A percentile compares a stretch with the other conserved stretches of the same genome.
phyloP scores from a whole-genome alignment of 2,113 vertebrate species.

The Gasterosteus nipponicus region DNA sequence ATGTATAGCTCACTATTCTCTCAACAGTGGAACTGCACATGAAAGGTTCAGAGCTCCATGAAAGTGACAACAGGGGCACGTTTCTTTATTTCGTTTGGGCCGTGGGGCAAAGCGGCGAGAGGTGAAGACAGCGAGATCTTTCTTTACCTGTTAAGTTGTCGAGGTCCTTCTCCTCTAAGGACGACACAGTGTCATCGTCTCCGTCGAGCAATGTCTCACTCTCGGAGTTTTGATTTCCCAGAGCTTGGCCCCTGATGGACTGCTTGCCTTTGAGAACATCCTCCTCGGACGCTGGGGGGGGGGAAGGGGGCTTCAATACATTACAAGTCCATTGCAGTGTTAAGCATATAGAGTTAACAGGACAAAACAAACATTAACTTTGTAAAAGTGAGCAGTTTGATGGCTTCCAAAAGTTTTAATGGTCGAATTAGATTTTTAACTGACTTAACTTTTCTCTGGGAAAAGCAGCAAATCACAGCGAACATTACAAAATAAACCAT shows the following conservation, averaged over 20 bases:
- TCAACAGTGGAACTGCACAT: not conserved
- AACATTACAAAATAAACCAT: not conserved
- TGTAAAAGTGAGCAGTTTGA: constrained; percentile 11
- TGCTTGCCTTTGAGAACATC: constrained; percentile 94
- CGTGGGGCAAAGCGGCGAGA: not conserved
- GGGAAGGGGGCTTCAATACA: constrained; percentile 9
- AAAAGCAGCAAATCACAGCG: not conserved
- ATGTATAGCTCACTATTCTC: not conserved
- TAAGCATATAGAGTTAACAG: not conserved
- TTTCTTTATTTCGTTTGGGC: constrained; percentile 16
- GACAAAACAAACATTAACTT: not conserved
- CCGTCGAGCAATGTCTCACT: constrained; percentile 90
- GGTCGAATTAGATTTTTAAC: constrained; percentile 2
- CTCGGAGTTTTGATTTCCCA: constrained; percentile 94
- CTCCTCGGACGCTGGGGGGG: constrained; percentile 88
- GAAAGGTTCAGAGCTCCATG: not conserved
- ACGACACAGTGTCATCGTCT: constrained; percentile 94
- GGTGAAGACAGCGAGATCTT: constrained; percentile 22
- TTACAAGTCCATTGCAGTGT: constrained; percentile 1
- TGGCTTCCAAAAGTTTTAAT: not conserved
- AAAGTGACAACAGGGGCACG: not conserved
- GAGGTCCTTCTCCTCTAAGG: constrained; percentile 95
- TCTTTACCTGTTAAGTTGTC: constrained; percentile 93
- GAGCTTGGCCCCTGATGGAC: constrained; percentile 91
- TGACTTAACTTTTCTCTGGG: not conserved